Base-by-base conservation (phyloP, 2,113 vertebrate genomes). In the Xyliphius kryptos region DNA sequence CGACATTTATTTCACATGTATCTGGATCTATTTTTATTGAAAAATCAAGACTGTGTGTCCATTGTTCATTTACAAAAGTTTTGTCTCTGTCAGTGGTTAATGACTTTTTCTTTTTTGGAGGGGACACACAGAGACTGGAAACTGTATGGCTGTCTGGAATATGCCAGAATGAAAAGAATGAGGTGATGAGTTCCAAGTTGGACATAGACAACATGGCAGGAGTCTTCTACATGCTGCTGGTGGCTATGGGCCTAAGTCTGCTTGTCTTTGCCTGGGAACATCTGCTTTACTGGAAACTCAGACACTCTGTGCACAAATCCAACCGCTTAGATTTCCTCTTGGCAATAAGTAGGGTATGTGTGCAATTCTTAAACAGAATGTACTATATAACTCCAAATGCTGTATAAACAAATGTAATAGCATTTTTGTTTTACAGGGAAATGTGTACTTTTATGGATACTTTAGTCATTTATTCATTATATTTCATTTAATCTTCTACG, bases 171-270 rank as follows among this genome's bases (percentile, higher is more conserved):
- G 96, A 99, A 87, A 99, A 99, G 87, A 99, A 97, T 0, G 96
- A 98, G 69, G 96, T 94, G 74, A 97, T 99, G 91, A 99, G 96
- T 88, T 95, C 91, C 80, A 98, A 98, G 77, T 77, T 98, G 81
- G 95, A 99, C 82, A 95, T 99, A 0, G 95, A 99, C 84, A 99
- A 99, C 89, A 99, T 98, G 95, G 96, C 96, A 0, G 96, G 96
- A 0, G 96, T 97, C 67, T 99, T 99, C 88, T 98, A 99, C 80
- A 99, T 99, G 96, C 88, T 98, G 72, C 82, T 98, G 3, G 95
- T 98, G 79, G 95, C 95, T 76, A 97, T 98, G 95, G 95, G 95
- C 58, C 89, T 98, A 74, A 97, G 94, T 73, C 79, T 99, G 74
- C 87, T 98, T 75, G 94, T 98, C 69, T 99, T 99, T 0, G 91